These are phyloP conservation scores for Malurus leucopterus DNA, from an alignment of 2,797 vertebrate genomes.

Conservation along the genomic window DNA sequence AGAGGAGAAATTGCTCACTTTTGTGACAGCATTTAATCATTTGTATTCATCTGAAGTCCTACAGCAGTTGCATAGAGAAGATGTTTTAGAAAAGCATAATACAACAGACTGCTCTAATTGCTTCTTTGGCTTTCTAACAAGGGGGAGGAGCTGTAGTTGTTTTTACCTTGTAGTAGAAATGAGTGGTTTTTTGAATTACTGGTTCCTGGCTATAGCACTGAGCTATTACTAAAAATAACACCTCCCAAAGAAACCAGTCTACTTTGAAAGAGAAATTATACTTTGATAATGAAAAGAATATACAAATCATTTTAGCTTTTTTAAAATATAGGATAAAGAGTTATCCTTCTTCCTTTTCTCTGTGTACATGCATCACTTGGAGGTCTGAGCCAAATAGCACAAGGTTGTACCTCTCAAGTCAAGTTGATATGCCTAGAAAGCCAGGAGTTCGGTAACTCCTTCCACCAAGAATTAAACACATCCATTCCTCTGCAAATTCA, in stretches of 20 bases:
- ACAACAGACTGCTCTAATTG: background rate
- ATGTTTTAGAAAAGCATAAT: background rate
- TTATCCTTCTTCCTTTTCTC: background rate
- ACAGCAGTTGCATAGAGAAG: background rate
- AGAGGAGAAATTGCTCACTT: background rate
- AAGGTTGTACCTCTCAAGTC: background rate
- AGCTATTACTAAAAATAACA: conserved; percentile 4
- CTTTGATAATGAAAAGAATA: conserved; percentile 31
- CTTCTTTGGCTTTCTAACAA: background rate
- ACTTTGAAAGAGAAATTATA: conserved; percentile 36
- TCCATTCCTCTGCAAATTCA: background rate
- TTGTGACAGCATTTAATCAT: background rate
- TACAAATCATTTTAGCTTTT: conserved; percentile 28
- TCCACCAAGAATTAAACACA: background rate
- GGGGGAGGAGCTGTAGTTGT: background rate
- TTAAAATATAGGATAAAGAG: background rate
- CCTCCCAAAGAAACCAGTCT: background rate
- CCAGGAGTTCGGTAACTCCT: background rate
- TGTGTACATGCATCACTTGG: background rate
- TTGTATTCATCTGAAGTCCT: background rate
- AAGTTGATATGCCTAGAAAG: background rate
- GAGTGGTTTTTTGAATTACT: background rate
- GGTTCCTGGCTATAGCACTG: background rate
- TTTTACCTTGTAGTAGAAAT: background rate
- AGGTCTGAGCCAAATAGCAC: background rate